These are phyloP conservation scores for Papilio gigon DNA, from an alignment of 2,888 invertebrate species.

Conservation along the genomic window DNA sequence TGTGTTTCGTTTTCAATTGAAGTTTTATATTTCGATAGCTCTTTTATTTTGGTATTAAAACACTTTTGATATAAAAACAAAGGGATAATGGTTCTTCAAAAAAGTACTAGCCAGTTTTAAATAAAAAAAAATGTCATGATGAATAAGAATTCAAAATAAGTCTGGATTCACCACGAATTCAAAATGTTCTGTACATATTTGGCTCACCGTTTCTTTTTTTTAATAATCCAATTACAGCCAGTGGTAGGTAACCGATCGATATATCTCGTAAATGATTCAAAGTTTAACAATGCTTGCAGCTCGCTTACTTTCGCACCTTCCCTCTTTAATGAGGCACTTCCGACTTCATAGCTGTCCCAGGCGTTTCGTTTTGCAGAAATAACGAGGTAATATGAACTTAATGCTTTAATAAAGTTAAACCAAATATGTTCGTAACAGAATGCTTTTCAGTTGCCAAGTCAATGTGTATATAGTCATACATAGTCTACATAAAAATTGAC, in stretches of 20 bases:
- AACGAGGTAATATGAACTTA: slow-evolving; percentile 27
- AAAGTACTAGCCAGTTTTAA: neutral
- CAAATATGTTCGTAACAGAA: neutral
- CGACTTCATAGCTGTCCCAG: slow-evolving; percentile 1
- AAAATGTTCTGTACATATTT: neutral
- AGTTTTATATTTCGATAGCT: neutral
- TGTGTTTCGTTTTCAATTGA: neutral
- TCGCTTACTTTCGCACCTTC: slow-evolving; percentile 20
- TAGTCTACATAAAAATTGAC: no score
- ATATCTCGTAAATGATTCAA: slow-evolving; percentile 14
- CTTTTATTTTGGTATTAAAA: neutral
- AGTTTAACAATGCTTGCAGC: slow-evolving; percentile 15
- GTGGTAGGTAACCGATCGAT: slow-evolving; percentile 1
- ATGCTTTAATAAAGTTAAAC: slow-evolving; percentile 10
- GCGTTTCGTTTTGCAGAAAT: slow-evolving; percentile 17
- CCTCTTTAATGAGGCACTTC: slow-evolving; percentile 39
- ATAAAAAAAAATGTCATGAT: neutral
- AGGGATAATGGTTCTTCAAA: neutral
- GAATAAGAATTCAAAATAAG: slow-evolving; percentile 3
- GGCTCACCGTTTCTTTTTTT: neutral
- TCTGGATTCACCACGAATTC: neutral
- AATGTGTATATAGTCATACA: neutral
- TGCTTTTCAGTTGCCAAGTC: neutral
- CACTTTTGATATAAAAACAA: neutral
- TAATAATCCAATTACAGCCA: slow-evolving; percentile 19